Evolutionary conservation across 2,113 vertebrate species (phyloP), one percentile per base, ranked within the genome.

Genomic region (Takifugu bimaculatus): DNA sequence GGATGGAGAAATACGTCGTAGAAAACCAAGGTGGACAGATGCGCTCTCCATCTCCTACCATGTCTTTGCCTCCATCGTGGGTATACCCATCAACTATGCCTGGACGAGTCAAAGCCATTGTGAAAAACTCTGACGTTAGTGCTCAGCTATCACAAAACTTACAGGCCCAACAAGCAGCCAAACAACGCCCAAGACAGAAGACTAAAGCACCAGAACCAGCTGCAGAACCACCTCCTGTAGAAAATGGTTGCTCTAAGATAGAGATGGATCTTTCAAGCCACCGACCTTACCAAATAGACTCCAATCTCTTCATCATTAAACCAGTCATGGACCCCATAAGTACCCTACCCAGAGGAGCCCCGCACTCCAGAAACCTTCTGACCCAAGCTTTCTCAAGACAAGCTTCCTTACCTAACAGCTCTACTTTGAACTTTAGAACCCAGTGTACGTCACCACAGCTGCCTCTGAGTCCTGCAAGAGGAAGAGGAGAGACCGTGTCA

Each of bases 21-120:
- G 94, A 97, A 2, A 80, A 93, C 1, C 84, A 90, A 4, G 72
- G 82, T 15, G 78, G 64, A 4, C 76, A 89, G 64, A 80, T 86
- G 45, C 89, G 95, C 63, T 93, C 93, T 68, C 94, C 94, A 0
- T 99, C 97, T 0, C 97, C 97, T 13, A 96, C 97, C 1, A 93
- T 94, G 91, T 99, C 97, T 64, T 84, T 99, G 82, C 96, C 96
- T 65, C 94, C 97, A 0, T 98, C 96, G 72, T 99, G 96, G 96
- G 94, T 94, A 52, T 99, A 93, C 1, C 90, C 91, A 1, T 87
- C 91, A 10, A 94, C 85, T 0, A 93, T 91, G 79, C 94, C 91
- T 0, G 89, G 90, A 10, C 81, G 91, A 32, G 90, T 92, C 35
- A 93, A 91, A 70, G 90, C 92, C 50, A 92, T 91, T 1, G 86